Conservation (phyloP, 2,888 invertebrate species). For the Platyscelio sp. region DNA sequence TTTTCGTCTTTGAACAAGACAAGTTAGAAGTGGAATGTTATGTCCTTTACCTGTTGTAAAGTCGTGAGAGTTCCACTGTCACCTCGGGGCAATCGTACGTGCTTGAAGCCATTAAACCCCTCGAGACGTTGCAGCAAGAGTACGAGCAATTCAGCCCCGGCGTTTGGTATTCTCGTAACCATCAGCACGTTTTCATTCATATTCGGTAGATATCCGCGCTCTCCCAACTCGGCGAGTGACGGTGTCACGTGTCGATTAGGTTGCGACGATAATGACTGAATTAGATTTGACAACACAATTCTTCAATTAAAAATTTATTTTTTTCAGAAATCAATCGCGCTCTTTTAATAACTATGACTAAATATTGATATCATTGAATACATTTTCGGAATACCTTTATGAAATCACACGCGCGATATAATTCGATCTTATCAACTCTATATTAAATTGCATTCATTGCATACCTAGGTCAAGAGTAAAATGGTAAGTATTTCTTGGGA, state of each 20-base stretch:
- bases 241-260: slow-evolving; percentile 85
- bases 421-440: no score
- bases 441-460: no score
- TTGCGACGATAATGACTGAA: slow-evolving; percentile 62
- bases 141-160: slow-evolving; percentile 88
- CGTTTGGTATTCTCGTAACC: slow-evolving; percentile 88
- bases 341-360: no score
- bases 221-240: slow-evolving; percentile 86
- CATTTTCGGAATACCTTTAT: no score
- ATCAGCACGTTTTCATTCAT: slow-evolving; percentile 86
- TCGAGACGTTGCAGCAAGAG: slow-evolving; percentile 87
- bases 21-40: no score
- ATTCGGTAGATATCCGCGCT: slow-evolving; percentile 84
- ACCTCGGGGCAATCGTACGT: slow-evolving; percentile 86
- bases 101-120: slow-evolving; percentile 87
- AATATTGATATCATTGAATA: no score
- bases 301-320: slow-evolving; percentile 4
- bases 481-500: no score
- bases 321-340: no score
- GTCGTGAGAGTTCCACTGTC: slow-evolving; percentile 79
- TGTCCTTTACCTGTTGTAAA: slow-evolving; percentile 85
- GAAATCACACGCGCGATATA: no score
- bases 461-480: no score
- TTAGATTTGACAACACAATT: no score
- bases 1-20: no score